Base-by-base conservation (phyloP, 2,888 invertebrate genomes). In the Graphium colonna region DNA sequence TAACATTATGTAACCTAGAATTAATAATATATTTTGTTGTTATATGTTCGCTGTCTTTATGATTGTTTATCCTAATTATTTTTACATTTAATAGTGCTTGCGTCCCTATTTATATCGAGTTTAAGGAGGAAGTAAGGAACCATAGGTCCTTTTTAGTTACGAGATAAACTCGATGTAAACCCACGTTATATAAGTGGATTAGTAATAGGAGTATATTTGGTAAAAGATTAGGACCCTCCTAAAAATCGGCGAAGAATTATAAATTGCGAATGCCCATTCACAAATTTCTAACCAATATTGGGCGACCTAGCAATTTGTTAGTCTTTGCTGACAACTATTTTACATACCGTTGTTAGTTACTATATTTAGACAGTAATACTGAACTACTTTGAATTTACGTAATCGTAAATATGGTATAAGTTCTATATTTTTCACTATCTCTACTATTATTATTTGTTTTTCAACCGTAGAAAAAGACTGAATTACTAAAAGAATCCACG, bases 261-360 rank as follows among this genome's bases (percentile, higher is more conserved):
- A 73, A 64, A 63, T 72, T 67, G 71, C 28, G 18, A 41, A 54
- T 42, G 50, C 51, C 53, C 59, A 53, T 49, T 48, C 46, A 52
- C 52, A 57, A 57, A 58, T 41, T 53, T 43, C 44, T 36, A 51
- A 51, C 17, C 44, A 58, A 61, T 53, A 59, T 60, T 10, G 48
- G 55, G 56, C 50, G 56, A 45, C 33, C 60, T 61, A 53, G 65
- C 67, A 68, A 73, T 65, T 70, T 74, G 78, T 75, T 73, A 56
- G 61, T 64, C 75, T 78, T 79, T 76, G 71, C 72, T 75, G 79
- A 73, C 59, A 63, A 75, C 79, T 88, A 88, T 89, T 88, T 88
- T 88, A 85, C 83, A 87, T 85, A 87, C 87, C 78, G 82, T 87
- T 80, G 83, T 86, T 85, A 88, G 87, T 81, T 79, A 80, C 73